Evolutionary conservation across 2,113 vertebrate species (phyloP), one percentile per base, ranked within the genome.

Genomic region (Helogale parvula): DNA sequence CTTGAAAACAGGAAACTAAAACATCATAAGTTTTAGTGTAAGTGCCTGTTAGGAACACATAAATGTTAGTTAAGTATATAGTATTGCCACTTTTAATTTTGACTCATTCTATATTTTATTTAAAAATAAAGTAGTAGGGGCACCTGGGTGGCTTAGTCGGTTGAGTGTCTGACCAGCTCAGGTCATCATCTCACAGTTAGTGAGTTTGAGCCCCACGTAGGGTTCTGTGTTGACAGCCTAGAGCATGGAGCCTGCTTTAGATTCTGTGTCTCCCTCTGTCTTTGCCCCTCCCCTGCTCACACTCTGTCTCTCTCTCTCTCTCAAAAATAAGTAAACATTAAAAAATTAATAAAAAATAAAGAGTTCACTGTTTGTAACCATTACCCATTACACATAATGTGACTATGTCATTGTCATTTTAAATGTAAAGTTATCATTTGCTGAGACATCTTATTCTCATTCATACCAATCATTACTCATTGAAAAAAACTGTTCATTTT

Each of bases 61-160:
- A 74, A 87, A 82, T 47, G 10, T 76, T 89, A 89, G 60, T 77
- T 93, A 93, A 90, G 50, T 84, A 84, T 84, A 84, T 54, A 96
- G 5, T 77, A 76, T 23, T 90, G 25, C 10, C 33, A 74, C 38
- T 90, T 96, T 90, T 72, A 65, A 94, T 72, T 95, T 85, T 95
- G 83, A 92, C 38, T 96, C 68, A 6, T 45, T 88, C 52, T 81
- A n/a, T 81, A 91, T 84, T 88, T 95, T 88, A 94, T 89, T 47
- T 76, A 54, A 83, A 93, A 60, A 60, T 60, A 60, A 60, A 54
- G 52, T 54, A 54, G 23, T 23, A 60, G 21, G 57, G 21, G 57
- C 21, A 23, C 57, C 57, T 60, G 57, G 57, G 57, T 60, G 57
- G 19, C 57, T 60, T 19, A 23, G 57, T 23, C 0, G 57, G 57